A percentile compares a stretch with the other conserved stretches of the same genome.
phyloP scores from a whole-genome alignment of 2,113 vertebrate genomes.

The Mohoua ochrocephala region DNA sequence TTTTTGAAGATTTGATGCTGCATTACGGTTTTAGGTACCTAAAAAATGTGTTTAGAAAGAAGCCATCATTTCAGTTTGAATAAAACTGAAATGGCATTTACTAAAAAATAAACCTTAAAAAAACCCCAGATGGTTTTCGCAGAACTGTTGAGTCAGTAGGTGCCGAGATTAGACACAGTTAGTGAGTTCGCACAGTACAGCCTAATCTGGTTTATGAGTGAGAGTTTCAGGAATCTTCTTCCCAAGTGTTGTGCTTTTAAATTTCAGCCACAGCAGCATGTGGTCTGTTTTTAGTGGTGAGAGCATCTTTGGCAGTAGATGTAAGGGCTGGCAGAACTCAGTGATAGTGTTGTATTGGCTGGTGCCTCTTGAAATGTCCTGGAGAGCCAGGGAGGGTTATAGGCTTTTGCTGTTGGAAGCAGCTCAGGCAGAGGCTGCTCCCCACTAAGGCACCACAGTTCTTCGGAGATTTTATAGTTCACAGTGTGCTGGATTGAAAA shows the following conservation, averaged over 20 bases:
- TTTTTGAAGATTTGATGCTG: not conserved
- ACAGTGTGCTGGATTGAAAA: slow-evolving; percentile 53
- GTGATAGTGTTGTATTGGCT: slow-evolving; percentile 9
- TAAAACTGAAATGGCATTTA: not conserved
- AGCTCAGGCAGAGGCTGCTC: slow-evolving; percentile 34
- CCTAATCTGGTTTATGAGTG: not conserved
- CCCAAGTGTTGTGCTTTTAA: not conserved
- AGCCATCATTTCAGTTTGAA: not conserved
- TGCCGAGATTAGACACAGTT: not conserved
- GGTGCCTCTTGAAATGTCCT: slow-evolving; percentile 40
- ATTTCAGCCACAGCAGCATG: not conserved
- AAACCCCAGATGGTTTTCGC: not conserved
- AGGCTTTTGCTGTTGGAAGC: slow-evolving; percentile 43
- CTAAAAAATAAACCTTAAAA: not conserved
- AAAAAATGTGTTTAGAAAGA: not conserved
- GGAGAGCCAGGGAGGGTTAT: slow-evolving; percentile 28
- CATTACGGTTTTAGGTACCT: not conserved
- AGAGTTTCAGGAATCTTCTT: not conserved
- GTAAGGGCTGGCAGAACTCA: not conserved
- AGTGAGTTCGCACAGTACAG: not conserved
- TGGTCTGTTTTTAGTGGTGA: slow-evolving; percentile 24
- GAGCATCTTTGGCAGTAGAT: slow-evolving; percentile 37
- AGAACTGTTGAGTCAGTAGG: not conserved
- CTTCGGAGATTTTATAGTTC: slow-evolving; percentile 39
- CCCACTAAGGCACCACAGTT: slow-evolving; percentile 43